phyloP scores from a whole-genome alignment of 2,797 vertebrate genomes.

The Eospalax fontanierii region DNA sequence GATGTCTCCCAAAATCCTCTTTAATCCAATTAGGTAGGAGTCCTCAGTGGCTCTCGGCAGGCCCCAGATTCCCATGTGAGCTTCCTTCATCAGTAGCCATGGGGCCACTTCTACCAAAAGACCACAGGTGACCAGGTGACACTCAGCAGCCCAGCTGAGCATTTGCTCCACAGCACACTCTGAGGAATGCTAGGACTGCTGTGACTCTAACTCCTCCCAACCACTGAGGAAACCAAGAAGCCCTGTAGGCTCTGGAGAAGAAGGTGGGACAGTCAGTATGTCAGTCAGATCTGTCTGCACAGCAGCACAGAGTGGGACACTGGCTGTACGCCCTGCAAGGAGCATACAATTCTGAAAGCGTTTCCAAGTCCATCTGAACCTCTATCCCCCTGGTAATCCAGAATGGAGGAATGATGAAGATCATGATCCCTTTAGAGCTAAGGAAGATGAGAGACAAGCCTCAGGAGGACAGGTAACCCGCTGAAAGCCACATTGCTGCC shows the following conservation, averaged over 20 bases:
- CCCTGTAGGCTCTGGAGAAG: neutral
- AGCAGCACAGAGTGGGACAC: no score
- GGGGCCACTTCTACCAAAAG: neutral
- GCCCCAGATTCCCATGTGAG: neutral
- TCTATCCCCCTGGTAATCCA: no score
- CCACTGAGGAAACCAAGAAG: neutral
- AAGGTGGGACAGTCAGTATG: neutral
- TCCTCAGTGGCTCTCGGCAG: neutral
- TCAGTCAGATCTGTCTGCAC: no score
- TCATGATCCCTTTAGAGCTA: no score
- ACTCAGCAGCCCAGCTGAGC: neutral
- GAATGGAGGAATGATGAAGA: no score
- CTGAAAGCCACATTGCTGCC: no score
- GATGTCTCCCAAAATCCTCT: neutral
- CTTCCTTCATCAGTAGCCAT: neutral
- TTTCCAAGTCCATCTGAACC: no score
- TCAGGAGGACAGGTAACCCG: no score
- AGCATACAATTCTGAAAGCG: no score
- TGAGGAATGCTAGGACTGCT: accelerated
- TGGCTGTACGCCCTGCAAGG: neutral
- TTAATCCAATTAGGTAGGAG: neutral
- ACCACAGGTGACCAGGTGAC: no score
- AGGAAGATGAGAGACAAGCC: no score
- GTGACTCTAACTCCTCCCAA: neutral
- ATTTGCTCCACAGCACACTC: neutral